Evolutionary conservation across 92 coral and sea anemone genomes (phyloP).

Genomic region (Bergia puertoricense): DNA sequence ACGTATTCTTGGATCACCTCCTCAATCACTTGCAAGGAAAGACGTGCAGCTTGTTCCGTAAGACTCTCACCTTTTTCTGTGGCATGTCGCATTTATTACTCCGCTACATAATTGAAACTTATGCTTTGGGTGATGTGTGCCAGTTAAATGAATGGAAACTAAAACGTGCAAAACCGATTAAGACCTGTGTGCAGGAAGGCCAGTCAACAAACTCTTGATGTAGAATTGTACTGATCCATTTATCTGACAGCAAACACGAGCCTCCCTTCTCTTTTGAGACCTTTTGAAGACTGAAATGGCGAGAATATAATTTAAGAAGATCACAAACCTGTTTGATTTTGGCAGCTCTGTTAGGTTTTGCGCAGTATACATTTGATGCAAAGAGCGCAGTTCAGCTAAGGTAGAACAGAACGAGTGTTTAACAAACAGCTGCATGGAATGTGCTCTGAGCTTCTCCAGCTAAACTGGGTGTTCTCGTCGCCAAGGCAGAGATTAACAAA

Average conservation of each 20-base stretch:
- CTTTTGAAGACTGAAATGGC: not conserved
- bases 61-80: no score
- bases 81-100: no score
- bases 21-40: not conserved
- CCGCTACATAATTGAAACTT: not conserved
- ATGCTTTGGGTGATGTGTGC: not conserved
- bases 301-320: not conserved
- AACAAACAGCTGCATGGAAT: slow-evolving; percentile 2
- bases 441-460: not conserved
- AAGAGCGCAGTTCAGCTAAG: not conserved
- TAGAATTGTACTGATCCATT: not conserved
- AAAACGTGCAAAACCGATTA: not conserved
- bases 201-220: not conserved
- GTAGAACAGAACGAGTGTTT: not conserved
- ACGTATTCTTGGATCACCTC: no score
- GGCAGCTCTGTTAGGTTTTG: not conserved
- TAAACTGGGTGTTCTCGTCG: not conserved
- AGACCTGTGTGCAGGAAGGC: not conserved
- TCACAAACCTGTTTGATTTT: slow-evolving; percentile 3
- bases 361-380: not conserved
- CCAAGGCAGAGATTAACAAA: slow-evolving; percentile 2
- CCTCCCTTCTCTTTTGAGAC: no score
- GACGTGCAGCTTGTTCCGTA: not conserved
- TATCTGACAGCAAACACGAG: not conserved
- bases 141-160: no score